Evolutionary conservation across 2,113 vertebrate species (phyloP), one percentile per base, ranked within the genome.

Genomic region (Lophochroa leadbeateri): DNA sequence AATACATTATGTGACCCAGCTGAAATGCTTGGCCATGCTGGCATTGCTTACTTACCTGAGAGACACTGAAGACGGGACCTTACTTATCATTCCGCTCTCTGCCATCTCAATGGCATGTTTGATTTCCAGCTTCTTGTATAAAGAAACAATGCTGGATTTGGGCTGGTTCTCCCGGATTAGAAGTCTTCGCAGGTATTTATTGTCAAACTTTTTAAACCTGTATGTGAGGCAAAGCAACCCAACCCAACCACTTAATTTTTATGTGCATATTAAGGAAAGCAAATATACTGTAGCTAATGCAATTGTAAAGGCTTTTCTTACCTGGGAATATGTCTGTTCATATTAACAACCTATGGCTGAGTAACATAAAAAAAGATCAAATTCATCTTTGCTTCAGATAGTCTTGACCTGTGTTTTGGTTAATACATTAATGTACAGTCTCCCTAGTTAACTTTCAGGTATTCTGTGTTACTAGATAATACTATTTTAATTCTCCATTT

Each of bases 71-170:
- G 98, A 99, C 2, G 98, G 97, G 25, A 97, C 97, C 17, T 98
- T 97, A 16, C 97, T 99, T 78, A 99, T 97, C 43, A 97, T 96
- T 17, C 98, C 98, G 0, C 98, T 98, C 92, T 99, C 99, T 57
- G 98, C 98, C 98, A 99, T 98, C 98, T 99, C 98, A 94, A 99
- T 98, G 60, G 99, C 99, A 67, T 99, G 99, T 91, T 99, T 99
- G 95, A 99, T 98, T 97, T 99, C 99, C 74, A 99, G 98, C 94
- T 99, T 99, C 97, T 99, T 99, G 92, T 99, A 99, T 37, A 99
- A 96, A 29, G 99, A 98, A 85, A 99, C 98, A 24, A 99, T 99
- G 82, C 99, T 99, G 46, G 99, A 99, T 96, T 99, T 99, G 1
- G 99, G 98, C 50, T 98, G 97, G 91, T 98, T 98, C 95, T 99